phyloP scores from a whole-genome alignment of 2,113 vertebrate genomes.

The Salvator merianae region DNA sequence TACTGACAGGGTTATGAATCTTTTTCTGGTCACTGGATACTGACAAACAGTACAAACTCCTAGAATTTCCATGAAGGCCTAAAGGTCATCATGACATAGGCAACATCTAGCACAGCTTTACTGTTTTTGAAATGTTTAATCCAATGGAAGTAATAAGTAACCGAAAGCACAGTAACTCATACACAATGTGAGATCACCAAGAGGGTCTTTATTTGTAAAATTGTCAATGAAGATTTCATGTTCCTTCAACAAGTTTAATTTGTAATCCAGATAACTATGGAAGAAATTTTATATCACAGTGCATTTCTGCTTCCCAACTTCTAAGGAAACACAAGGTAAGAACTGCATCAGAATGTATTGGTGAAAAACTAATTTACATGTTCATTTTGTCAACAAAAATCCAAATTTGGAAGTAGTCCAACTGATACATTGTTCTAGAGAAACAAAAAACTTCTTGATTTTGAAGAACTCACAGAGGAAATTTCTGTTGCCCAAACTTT shows the following conservation, averaged over 20 bases:
- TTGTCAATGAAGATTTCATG: too few relatives aligned
- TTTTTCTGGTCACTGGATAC: too few relatives aligned
- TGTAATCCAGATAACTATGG: not conserved
- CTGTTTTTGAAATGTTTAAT: not conserved
- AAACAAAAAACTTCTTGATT: not conserved
- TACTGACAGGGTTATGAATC: not conserved
- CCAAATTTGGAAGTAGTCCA: not conserved
- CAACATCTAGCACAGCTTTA: not conserved
- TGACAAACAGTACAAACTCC: not conserved
- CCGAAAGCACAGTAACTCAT: not conserved
- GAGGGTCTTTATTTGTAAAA: slow-evolving; percentile 14
- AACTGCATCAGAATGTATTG: too few relatives aligned
- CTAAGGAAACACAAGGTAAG: not conserved
- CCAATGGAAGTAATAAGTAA: not conserved
- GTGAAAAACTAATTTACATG: not conserved
- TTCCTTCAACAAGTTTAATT: not conserved
- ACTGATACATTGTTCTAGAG: too few relatives aligned
- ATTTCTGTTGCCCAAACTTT: too few relatives aligned
- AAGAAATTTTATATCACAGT: not conserved
- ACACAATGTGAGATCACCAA: not conserved
- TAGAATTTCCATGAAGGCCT: not conserved
- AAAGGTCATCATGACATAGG: not conserved
- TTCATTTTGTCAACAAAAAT: not conserved
- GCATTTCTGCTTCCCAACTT: too few relatives aligned
- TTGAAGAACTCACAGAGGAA: not conserved